Evolutionary conservation across 1,140 invertebrate species (phyloP), one percentile per base, ranked within the genome.

Genomic region (Neuroterus valhalla): DNA sequence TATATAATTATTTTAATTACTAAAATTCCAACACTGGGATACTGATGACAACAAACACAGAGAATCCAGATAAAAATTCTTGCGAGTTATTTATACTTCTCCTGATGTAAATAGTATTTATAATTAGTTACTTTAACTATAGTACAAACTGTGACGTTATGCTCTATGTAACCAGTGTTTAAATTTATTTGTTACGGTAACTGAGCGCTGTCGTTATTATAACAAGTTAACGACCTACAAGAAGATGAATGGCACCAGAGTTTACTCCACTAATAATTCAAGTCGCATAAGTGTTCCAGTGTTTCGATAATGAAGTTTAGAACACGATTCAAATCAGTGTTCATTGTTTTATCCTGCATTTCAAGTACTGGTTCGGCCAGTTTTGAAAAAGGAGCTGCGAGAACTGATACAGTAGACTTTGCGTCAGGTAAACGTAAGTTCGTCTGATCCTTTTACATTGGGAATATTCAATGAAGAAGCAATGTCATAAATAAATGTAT

Each of bases 351-450:
- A 0, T 76, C 74, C 11, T 26, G 75, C 50, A 38, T 79, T 45
- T 68, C 77, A 70, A 71, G 48, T n/a, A 66, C 71, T 78, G 46
- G 26, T n/a, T 72, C 69, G 21, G 74, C 52, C 70, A 66, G 78
- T 74, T 76, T 80, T 19, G 80, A 68, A 74, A 72, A 71, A 3
- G 75, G 78, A 21, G 74, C 78, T 10, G 17, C 71, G 6, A 66
- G 70, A 11, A 77, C 73, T 70, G 76, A 84, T 77, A 77, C 71
- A 69, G 66, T 81, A 11, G 80, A 82, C 66, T 74, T 81, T 66
- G 26, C 76, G 3, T 70, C 79, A 79, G 79, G 78, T 83, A 83
- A 85, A 86, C 82, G 82, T 84, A 82, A 86, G 82, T 84, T 77
- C 71, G 50, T 69, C 43, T 52, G 17, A 21, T 14, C 14, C 23